Evolutionary conservation across 2,888 invertebrate species (phyloP).

Genomic region (Amiota mariae): DNA sequence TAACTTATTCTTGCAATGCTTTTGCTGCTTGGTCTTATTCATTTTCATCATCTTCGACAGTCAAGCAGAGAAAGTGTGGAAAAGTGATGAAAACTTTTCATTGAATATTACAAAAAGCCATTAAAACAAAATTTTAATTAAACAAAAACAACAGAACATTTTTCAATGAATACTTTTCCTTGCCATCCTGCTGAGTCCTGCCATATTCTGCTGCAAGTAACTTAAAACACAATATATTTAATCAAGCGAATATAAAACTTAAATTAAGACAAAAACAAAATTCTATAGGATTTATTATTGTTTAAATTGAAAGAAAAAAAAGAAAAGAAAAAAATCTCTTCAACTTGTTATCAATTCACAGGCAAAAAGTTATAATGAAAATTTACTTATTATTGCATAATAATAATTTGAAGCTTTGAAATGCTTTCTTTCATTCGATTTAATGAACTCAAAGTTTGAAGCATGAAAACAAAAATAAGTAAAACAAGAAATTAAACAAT

Average conservation of each 20-base stretch:
- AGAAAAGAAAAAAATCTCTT: not conserved
- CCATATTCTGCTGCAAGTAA: not conserved
- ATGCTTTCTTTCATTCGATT: not conserved
- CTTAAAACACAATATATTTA: slow-evolving; percentile 1
- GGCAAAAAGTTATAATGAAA: not conserved
- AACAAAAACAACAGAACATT: slow-evolving; percentile 31
- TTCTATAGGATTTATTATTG: not conserved
- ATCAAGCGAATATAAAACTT: not conserved
- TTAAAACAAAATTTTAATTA: slow-evolving; percentile 36
- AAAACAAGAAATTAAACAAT: too few species aligned
- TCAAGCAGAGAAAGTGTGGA: too few species aligned
- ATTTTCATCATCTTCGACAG: not conserved
- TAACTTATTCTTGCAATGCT: not conserved
- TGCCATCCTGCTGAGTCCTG: not conserved
- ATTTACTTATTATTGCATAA: slow-evolving; percentile 9
- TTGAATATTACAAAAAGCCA: slow-evolving; percentile 26
- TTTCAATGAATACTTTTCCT: not conserved
- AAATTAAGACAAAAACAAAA: not conserved
- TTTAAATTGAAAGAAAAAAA: not conserved
- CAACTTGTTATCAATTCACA: not conserved
- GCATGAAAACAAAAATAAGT: too few species aligned
- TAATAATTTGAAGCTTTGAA: not conserved
- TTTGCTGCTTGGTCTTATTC: slow-evolving; percentile 2
- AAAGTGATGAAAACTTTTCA: slow-evolving; percentile 21
- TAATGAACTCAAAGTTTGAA: not conserved